Percentiles rank a stretch among this genome's conserved stretches.
These are phyloP conservation scores for Vicugna pacos DNA, from an alignment of 2,113 vertebrate species.

Conservation along the genomic window DNA sequence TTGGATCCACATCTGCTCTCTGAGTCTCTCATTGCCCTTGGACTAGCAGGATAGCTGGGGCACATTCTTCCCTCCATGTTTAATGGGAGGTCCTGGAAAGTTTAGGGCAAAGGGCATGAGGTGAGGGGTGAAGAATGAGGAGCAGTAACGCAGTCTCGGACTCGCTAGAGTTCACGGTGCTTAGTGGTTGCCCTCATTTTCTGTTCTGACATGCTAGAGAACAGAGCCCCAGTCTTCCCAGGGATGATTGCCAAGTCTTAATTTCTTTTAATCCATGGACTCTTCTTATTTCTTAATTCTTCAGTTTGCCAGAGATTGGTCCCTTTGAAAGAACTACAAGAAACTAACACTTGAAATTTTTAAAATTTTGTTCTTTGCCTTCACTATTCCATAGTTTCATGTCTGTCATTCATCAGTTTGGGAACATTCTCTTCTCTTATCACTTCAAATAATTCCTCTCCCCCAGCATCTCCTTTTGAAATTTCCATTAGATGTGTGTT, in stretches of 20 bases:
- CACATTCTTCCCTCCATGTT: not conserved
- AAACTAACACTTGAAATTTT: not conserved
- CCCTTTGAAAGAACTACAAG: not conserved
- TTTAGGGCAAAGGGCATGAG: not conserved
- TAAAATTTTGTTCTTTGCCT: conserved; percentile 18
- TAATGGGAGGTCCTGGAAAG: not conserved
- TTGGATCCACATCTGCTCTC: not conserved
- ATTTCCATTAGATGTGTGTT: not conserved
- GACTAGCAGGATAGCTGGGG: accelerated
- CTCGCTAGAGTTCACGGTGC: accelerated
- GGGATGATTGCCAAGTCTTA: not conserved
- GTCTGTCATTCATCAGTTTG: not conserved
- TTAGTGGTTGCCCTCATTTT: not conserved
- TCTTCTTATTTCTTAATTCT: not conserved
- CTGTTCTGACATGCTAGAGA: not conserved
- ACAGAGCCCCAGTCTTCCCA: accelerated
- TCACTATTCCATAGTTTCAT: not conserved
- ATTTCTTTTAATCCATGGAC: not conserved
- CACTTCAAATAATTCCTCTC: not conserved
- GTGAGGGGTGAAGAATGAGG: not conserved
- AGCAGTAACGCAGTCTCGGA: not conserved
- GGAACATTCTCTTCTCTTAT: not conserved
- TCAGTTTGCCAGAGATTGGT: not conserved
- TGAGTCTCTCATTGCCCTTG: not conserved
- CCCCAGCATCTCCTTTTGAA: not conserved